Base-by-base conservation (phyloP, 2,113 vertebrate genomes). In the Pungitius pungitius region DNA sequence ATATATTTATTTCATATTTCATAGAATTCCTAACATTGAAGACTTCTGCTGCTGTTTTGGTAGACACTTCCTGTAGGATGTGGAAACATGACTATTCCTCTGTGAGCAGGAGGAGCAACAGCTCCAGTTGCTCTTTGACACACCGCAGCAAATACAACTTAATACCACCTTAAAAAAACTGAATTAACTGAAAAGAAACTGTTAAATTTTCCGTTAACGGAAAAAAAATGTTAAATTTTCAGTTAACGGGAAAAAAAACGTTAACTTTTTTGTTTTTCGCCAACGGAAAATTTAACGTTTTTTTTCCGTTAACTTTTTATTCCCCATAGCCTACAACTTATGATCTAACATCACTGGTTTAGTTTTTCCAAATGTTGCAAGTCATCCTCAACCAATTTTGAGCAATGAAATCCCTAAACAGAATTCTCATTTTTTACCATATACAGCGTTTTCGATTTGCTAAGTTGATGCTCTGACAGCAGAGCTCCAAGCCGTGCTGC, bases 1-100 rank as follows among this genome's bases (percentile, higher is more conserved):
- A 78, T 62, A 75, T 69, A 82, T 83, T 75, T 85, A 66, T 82
- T 86, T 75, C 33, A 79, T 77, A 68, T 84, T 73, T 75, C 51
- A 76, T 84, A 71, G 78, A 77, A 73, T 60, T 47, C 49, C 56
- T 65, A 59, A 56, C 64, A 56, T 49, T 65, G 47, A 64, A 73
- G 56, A 64, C 40, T 69, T 56, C 57, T 55, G 64, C 57, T 72
- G 81, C 74, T 73, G 66, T 75, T 69, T 77, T n/a, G 37, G 81
- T 68, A 52, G 42, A 45, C 54, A 78, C 52, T 56, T 78, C 33
- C 40, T 76, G 66, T 62, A 64, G 58, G 66, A 30, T 20, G 72
- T 60, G 27, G 78, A 69, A 78, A 68, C 17, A 18, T 69, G 80
- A 84, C 68, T 49, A 24, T 40, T 20, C 47, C 66, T 54, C 76